Conservation (phyloP, 2,797 vertebrate species). For the Brachyalestes nurse region DNA sequence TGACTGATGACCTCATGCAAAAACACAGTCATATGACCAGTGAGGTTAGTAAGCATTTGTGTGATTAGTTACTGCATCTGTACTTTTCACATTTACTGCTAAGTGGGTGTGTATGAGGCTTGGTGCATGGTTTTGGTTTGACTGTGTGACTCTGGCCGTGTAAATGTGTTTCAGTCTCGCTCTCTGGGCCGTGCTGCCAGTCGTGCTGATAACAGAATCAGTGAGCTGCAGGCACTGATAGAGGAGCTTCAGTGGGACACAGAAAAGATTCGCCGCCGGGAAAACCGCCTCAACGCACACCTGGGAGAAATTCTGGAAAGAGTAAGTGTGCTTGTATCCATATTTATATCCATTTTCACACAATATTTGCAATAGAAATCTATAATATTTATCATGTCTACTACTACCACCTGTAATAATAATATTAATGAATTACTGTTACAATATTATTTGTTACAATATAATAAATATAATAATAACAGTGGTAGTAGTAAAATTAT, state of each 20-base stretch:
- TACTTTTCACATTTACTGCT: background rate
- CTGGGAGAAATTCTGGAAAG: slow-evolving; percentile 91
- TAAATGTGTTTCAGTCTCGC: slow-evolving; percentile 74
- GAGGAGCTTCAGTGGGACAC: slow-evolving; percentile 98
- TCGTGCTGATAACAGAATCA: slow-evolving; percentile 90
- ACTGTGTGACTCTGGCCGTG: slow-evolving; percentile 7
- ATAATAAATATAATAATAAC: too few relatives aligned
- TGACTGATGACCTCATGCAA: slow-evolving; percentile 90
- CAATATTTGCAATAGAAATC: too few relatives aligned
- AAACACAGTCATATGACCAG: slow-evolving; percentile 93
- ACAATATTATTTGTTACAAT: too few relatives aligned
- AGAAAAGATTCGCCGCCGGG: slow-evolving; percentile 94
- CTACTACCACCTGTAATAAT: too few relatives aligned
- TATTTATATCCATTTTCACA: background rate
- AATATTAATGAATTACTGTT: too few relatives aligned
- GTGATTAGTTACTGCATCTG: too few relatives aligned
- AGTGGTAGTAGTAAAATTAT: too few relatives aligned
- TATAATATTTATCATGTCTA: too few relatives aligned
- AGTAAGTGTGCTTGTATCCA: slow-evolving; percentile 69
- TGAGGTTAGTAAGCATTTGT: slow-evolving; percentile 77
- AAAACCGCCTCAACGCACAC: slow-evolving; percentile 93
- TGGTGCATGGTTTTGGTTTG: background rate
- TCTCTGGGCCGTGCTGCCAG: slow-evolving; percentile 87
- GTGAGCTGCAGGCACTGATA: slow-evolving; percentile 90
- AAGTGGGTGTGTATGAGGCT: background rate